Base-by-base conservation (phyloP, 1,140 invertebrate genomes). In the Dryas iulia region DNA sequence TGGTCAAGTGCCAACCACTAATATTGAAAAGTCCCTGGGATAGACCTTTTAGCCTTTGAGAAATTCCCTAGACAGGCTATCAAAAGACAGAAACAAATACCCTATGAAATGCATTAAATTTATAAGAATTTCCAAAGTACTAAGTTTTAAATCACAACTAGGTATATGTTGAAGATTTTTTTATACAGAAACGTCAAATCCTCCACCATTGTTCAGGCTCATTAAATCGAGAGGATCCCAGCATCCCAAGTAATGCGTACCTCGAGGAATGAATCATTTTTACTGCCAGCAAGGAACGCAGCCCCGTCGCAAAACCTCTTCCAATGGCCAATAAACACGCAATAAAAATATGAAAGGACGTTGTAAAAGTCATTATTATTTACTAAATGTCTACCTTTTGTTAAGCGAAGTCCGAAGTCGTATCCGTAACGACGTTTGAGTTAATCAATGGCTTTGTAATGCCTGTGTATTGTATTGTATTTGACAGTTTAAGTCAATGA, bases 281-380 rank as follows among this genome's bases (percentile, higher is more conserved):
- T 58, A 69, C 58, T 74, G 71, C 62, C 59, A 59, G 60, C 21
- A 30, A 26, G 65, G 66, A 69, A 73, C 67, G 67, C 59, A 62
- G 69, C 52, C 61, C 35, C 76, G 73, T 70, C 75, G 71, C 82
- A 73, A 68, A 61, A 78, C 77, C 81, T 76, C 77, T 76, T 70
- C 78, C 77, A 86, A 90, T 82, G 83, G 87, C 83, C 81, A 87
- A 89, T 91, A 89, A 89, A 87, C 87, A 91, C 81, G 73, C 81
- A 82, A 84, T 89, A 89, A 87, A 82, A 87, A 83, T 87, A 89
- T 86, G 77, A 83, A 82, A 80, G 72, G 78, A 77, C 71, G 78
- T 77, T 86, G 81, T 89, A 89, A 91, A 89, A 80, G 81, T 81
- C 82, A 83, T 88, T 83, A 85, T 85, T 82, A 77, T 85, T 86